Base-by-base conservation (phyloP, 2,113 vertebrate genomes). In the Lipophrys pholis region DNA sequence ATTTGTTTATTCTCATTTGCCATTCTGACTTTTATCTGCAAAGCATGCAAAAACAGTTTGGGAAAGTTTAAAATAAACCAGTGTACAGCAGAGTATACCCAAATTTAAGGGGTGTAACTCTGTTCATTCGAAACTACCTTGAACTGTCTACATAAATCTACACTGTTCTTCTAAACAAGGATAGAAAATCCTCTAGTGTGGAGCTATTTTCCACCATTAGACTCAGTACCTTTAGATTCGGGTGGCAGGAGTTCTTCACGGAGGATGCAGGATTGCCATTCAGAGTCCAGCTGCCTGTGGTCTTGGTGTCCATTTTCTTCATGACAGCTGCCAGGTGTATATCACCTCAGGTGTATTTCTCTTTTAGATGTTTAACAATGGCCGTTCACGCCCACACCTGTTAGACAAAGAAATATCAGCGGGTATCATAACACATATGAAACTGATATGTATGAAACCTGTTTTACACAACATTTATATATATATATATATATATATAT, bases 151-250 rank as follows among this genome's bases (percentile, higher is more conserved):
- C 21, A 30, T 30, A 30, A 30, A 30, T 30, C 21, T 30, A 30
- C 4, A 30, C 2, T 30, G 21, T 30, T 30, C 21, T 2, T 46
- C 43, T 36, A 11, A 17, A 4, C 39, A 15, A 21, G 21, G 11
- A 17, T 7, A 11, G 30, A 17, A 39, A 14, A n/a, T 11, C 14
- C 43, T 41, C 9, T 41, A 16, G 9, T 14, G 36, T 7, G 8
- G 15, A 36, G 21, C 11, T 10, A 0, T 6, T 50, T 51, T 36
- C n/a, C 7, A 15, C 1, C 36, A 10, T n/a, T 5, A 38, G 2
- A 57, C 9, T 6, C 14, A 56, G 59, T 92, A 93, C 93, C 92
- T 93, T 94, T 38, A 94, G 87, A 58, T 84, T 88, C 35, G 91
- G 88, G 39, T 90, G 89, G 46, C 87, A 89, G n/a, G 77, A 61